phyloP scores from a whole-genome alignment of 23 tunicate genomes.

The Halocynthia aurantium region DNA sequence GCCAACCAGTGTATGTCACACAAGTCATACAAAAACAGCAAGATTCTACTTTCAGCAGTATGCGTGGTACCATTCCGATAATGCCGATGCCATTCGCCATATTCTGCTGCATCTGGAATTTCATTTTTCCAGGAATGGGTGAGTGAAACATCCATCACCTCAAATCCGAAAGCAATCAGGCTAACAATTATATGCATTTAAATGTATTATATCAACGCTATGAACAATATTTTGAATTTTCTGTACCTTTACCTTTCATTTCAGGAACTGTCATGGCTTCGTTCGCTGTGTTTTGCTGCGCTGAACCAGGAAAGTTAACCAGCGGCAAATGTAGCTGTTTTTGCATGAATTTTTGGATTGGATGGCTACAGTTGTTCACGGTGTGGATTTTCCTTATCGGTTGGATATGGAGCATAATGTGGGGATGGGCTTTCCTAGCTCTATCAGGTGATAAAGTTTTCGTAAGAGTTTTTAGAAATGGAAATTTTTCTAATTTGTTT shows the following conservation, averaged over 20 bases:
- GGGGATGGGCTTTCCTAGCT: slow-evolving; percentile 63
- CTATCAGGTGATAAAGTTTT: slow-evolving; percentile 23
- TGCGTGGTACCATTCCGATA: slow-evolving; percentile 59
- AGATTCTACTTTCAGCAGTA: neutral
- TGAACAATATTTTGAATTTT: too few relatives aligned
- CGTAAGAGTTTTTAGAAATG: too few relatives aligned
- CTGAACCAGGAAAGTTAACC: slow-evolving; percentile 14
- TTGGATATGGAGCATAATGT: slow-evolving; percentile 85
- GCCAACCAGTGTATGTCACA: slow-evolving; percentile 24
- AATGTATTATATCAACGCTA: too few relatives aligned
- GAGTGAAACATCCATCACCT: neutral
- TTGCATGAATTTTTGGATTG: slow-evolving; percentile 76
- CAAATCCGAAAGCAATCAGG: too few relatives aligned
- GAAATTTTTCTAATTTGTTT: too few relatives aligned
- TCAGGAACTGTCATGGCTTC: slow-evolving; percentile 74
- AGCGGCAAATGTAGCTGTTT: slow-evolving; percentile 29
- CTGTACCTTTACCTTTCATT: neutral
- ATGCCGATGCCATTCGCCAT: slow-evolving; percentile 79
- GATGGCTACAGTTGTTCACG: slow-evolving; percentile 66
- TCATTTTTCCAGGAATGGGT: slow-evolving; percentile 72
- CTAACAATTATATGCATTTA: too few relatives aligned
- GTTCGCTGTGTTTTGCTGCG: slow-evolving; percentile 64
- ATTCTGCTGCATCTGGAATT: slow-evolving; percentile 45
- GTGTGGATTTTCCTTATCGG: slow-evolving; percentile 55
- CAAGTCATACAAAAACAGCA: slow-evolving; percentile 15